phyloP scores from a whole-genome alignment of 1,140 invertebrate species.

The Drosophila setifemur region DNA sequence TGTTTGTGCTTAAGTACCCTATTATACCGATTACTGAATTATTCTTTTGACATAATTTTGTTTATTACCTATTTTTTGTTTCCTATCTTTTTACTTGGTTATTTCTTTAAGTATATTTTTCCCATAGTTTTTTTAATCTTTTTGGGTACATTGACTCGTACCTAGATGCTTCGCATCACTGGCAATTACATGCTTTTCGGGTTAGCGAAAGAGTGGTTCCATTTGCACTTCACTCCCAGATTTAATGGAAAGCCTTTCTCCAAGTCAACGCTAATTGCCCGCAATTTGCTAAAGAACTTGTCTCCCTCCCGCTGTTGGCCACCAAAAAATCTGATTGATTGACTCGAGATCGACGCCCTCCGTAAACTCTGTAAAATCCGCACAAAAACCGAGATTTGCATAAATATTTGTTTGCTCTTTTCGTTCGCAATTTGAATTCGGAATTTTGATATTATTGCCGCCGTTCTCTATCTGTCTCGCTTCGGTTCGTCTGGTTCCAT shows the following conservation, averaged over 20 bases:
- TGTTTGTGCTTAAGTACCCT: too few relatives aligned
- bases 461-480: slow-evolving; percentile 10
- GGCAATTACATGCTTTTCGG: not conserved
- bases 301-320: slow-evolving; percentile 15
- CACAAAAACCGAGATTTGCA: slow-evolving; percentile 57
- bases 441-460: slow-evolving; percentile 35
- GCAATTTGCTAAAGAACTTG: slow-evolving; percentile 48
- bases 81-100: too few relatives aligned
- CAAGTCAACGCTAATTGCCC: slow-evolving; percentile 60
- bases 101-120: too few relatives aligned
- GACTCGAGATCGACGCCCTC: slow-evolving; percentile 47
- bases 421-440: slow-evolving; percentile 38
- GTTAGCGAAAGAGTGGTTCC: slow-evolving; percentile 4
- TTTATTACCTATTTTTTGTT: too few relatives aligned
- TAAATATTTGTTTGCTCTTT: slow-evolving; percentile 56
- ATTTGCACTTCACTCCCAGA: slow-evolving; percentile 41
- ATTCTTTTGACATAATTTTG: too few relatives aligned
- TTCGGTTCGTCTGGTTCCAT: slow-evolving; percentile 50
- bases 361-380: not conserved
- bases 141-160: too few relatives aligned
- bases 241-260: slow-evolving; percentile 58
- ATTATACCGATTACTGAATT: too few relatives aligned
- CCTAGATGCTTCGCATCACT: not conserved
- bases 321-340: slow-evolving; percentile 47
- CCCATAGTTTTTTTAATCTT: too few relatives aligned